Evolutionary conservation across 2,797 vertebrate genomes (phyloP), one percentile per base, ranked within the genome.

Genomic region (Lophius americanus): DNA sequence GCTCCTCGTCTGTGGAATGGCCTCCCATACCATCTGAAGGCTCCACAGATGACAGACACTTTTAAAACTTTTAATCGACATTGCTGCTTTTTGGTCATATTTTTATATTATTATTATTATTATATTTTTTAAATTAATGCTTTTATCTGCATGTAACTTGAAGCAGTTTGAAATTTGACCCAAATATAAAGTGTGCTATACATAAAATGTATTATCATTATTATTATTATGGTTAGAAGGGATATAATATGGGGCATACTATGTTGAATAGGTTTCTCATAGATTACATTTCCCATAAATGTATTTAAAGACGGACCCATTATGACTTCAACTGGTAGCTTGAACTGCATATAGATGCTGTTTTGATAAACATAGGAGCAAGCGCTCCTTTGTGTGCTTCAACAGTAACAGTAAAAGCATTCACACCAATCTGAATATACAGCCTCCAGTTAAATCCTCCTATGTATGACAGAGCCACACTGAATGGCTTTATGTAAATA

Each of bases 401-500:
- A 39, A 64, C 38, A 57, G 56, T 70, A 33, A 70, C 42, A 60
- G 46, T 9, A 23, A 59, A 64, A 63, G 64, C 37, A 54, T 83
- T 82, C 64, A 68, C 70, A 53, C 54, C 68, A 60, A 70, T 76
- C 11, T 70, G 65, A 78, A 80, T 39, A 69, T 43, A 59, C 62
- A 76, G 80, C 85, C 78, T 81, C 14, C 64, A 67, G 85, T 85
- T 51, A 88, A 76, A 85, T 73, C 78, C 68, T 74, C 70, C 61
- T 73, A 69, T 11, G 68, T 78, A 75, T 68, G 52, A 76, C 73
- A 70, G 36, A 77, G 60, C 68, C 51, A 38, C 36, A 49, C 64
- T 70, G 48, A 81, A 60, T 81, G 64, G 58, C 69, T 71, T 70
- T 61, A 68, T 73, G 74, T 74, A 87, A 83, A 87, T 86, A 73